phyloP scores from a whole-genome alignment of 92 coral and sea anemone species.

The Plumapathes pennacea region DNA sequence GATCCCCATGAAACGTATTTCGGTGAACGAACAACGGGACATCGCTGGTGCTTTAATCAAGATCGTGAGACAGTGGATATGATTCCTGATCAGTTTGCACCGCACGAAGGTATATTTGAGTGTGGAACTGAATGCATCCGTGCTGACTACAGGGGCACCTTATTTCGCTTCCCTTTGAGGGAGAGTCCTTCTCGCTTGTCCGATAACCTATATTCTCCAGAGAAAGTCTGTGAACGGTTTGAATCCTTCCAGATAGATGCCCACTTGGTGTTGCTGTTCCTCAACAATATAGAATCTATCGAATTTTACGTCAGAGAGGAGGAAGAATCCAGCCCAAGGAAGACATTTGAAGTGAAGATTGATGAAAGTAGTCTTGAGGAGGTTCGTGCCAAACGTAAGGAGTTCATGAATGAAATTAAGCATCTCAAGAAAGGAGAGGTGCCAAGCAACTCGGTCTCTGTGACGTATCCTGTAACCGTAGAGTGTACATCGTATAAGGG shows the following conservation, averaged over 20 bases:
- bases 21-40: constrained; percentile 52
- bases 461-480: constrained; percentile 35
- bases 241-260: constrained; percentile 64
- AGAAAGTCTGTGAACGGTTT: constrained; percentile 55
- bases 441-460: constrained; percentile 23
- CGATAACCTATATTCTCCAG: constrained; percentile 54
- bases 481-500: constrained; percentile 8
- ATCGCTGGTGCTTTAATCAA: constrained; percentile 24
- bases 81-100: constrained; percentile 52
- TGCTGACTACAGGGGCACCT: constrained; percentile 52
- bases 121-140: constrained; percentile 20
- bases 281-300: constrained; percentile 60
- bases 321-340: constrained; percentile 10
- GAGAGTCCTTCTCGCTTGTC: constrained; percentile 55
- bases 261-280: constrained; percentile 59
- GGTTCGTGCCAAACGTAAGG: constrained; percentile 49
- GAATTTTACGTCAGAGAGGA: constrained; percentile 51
- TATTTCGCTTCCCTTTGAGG: constrained; percentile 85
- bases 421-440: not conserved
- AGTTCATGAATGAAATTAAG: constrained; percentile 33
- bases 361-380: constrained; percentile 38
- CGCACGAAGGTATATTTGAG: constrained; percentile 45
- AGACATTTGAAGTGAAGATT: constrained; percentile 62
- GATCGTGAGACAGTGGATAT: not conserved
- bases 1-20: constrained; percentile 81